phyloP scores from a whole-genome alignment of 2,888 invertebrate species.

The Acleris sparsana region DNA sequence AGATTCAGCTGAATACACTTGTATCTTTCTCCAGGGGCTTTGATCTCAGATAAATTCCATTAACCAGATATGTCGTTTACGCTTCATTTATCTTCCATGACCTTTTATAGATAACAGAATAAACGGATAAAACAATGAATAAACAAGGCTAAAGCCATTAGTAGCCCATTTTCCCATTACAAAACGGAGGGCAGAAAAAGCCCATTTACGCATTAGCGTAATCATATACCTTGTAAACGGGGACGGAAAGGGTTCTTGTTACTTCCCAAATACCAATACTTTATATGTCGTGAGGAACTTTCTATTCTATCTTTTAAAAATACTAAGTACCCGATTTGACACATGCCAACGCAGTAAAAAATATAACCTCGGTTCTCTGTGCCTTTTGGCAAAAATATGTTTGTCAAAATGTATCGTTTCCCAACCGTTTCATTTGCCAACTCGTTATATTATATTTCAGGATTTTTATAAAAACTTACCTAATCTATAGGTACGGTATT shows the following conservation, averaged over 20 bases:
- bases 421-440: no score
- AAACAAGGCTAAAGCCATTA: constrained; percentile 32
- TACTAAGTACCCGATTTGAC: no score
- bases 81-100: constrained; percentile 10
- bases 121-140: constrained; percentile 29
- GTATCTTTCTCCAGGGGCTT: background rate
- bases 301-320: background rate
- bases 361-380: no score
- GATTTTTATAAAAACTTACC: no score
- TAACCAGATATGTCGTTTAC: background rate
- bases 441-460: no score
- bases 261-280: constrained; percentile 1
- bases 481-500: no score
- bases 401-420: no score
- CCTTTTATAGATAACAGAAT: constrained; percentile 11
- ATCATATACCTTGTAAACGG: constrained; percentile 17
- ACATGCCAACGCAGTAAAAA: no score
- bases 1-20: background rate
- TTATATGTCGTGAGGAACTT: background rate
- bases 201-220: constrained; percentile 29
- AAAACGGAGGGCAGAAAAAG: constrained; percentile 19
- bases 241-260: background rate
- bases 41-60: background rate
- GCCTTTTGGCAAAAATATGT: no score
- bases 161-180: constrained; percentile 28